phyloP scores from a whole-genome alignment of 2,113 vertebrate genomes.

The Pedionomus torquatus region DNA sequence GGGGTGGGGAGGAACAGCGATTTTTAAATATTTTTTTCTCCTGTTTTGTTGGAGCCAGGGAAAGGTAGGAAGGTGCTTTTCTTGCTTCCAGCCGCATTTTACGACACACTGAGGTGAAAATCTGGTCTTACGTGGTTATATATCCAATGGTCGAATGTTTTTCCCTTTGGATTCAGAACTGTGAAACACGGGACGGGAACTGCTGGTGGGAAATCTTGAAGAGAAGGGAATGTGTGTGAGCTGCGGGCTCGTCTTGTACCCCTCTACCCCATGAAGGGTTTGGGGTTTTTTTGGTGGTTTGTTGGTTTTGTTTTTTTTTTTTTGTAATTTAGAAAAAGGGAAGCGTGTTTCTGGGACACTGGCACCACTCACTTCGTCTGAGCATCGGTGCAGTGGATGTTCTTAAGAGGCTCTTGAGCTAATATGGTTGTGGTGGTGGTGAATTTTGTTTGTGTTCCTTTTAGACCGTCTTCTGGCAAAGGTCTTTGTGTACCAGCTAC shows the following conservation, averaged over 20 bases:
- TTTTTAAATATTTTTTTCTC: too few species aligned
- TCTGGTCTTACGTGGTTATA: too few species aligned
- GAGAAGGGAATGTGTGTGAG: not conserved
- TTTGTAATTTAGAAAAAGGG: not conserved
- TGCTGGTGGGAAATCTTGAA: not conserved
- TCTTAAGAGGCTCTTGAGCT: not conserved
- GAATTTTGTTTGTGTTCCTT: not conserved
- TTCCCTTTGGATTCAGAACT: not conserved
- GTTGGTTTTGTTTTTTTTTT: not conserved
- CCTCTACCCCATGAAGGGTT: too few species aligned
- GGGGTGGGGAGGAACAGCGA: fast-evolving
- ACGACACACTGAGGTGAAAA: not conserved
- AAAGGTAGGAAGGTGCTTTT: not conserved
- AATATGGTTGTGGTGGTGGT: not conserved
- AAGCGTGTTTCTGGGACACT: not conserved
- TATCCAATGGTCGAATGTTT: too few species aligned
- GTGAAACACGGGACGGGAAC: not conserved
- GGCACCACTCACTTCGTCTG: not conserved
- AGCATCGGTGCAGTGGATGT: not conserved
- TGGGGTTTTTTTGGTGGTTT: too few species aligned
- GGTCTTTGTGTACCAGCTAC: fast-evolving
- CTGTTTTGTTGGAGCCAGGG: not conserved
- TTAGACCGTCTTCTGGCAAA: not conserved
- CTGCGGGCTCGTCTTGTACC: not conserved
- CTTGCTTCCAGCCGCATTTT: not conserved